Evolutionary conservation across 2,113 vertebrate genomes (phyloP).

Genomic region (Zosterops japonicus): DNA sequence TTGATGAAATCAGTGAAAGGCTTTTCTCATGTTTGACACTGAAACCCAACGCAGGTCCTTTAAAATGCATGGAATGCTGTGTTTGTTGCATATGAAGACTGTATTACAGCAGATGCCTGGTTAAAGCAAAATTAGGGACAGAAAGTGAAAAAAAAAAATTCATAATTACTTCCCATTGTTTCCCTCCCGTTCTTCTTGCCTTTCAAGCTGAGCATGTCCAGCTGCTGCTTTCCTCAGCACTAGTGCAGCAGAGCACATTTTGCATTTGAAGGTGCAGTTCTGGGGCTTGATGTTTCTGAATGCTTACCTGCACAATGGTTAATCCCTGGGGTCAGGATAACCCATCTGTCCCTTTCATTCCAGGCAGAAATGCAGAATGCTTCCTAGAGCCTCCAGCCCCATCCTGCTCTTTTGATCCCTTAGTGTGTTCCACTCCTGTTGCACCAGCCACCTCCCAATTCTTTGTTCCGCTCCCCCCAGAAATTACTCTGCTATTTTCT

Average conservation of each 20-base stretch:
- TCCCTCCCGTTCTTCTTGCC: neutral
- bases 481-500: neutral
- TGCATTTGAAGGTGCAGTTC: neutral
- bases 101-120: neutral
- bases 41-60: neutral
- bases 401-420: neutral
- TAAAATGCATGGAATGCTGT: neutral
- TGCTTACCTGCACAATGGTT: neutral
- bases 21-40: neutral
- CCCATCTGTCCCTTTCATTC: neutral
- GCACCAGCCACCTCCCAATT: neutral
- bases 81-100: neutral
- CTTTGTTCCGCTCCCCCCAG: neutral
- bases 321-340: neutral
- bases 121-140: neutral
- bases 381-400: neutral
- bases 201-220: neutral
- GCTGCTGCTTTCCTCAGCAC: neutral
- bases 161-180: neutral
- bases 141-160: neutral
- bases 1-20: neutral
- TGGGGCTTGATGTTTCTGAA: neutral
- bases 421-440: neutral
- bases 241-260: neutral
- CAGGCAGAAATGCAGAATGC: neutral